Base-by-base conservation (phyloP, 1,140 invertebrate species). In the Eriocheir sinensis region DNA sequence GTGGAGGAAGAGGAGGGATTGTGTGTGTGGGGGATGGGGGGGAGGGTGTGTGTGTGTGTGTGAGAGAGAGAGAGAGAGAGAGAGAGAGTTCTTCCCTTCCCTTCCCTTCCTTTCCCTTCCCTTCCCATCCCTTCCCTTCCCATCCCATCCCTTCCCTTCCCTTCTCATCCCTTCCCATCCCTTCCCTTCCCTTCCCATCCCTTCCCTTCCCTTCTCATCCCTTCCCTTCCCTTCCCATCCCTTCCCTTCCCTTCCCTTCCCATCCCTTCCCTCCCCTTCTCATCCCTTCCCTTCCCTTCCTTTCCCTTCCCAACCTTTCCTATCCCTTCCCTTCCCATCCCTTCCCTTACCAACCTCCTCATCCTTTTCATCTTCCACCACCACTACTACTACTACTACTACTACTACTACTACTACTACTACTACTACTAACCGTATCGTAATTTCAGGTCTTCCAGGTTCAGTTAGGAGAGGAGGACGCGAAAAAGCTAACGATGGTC, bases 391-490 rank as follows among this genome's bases (percentile, higher is more conserved):
- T 72, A 72, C 53, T 72, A 53, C 0, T 53, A 12, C 3, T 8
- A 21, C 12, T 8, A 21, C 4, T 48, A 48, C 4, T 48, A 48
- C 4, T 48, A 48, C 12, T 30, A 83, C 0, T 34, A 36, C 12
- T 30, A 83, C 0, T 15, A 0, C 30, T 8, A 21, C 27, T 2
- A 85, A 85, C 32, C 36, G 30, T 17, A 34, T 85, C 8, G 32
- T 40, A 12, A 17, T 36, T 53, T n/a, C 30, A 93, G 91, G 91
- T 81, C 2, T 93, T 93, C n/a, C 40, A 80, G 4, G 80, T 41
- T 0, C 81, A 93, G 30, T 32, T 93, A 8, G 40, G 53, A 36
- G 34, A 41, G 8, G 91, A 83, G 12, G 91, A 93, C 30, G 12
- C 38, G 40, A 83, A 53, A 81, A 93, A 93, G 32, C 72, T 93